These are phyloP conservation scores for Drosophila lutescens DNA, from an alignment of 2,888 invertebrate genomes.

Conservation along the genomic window DNA sequence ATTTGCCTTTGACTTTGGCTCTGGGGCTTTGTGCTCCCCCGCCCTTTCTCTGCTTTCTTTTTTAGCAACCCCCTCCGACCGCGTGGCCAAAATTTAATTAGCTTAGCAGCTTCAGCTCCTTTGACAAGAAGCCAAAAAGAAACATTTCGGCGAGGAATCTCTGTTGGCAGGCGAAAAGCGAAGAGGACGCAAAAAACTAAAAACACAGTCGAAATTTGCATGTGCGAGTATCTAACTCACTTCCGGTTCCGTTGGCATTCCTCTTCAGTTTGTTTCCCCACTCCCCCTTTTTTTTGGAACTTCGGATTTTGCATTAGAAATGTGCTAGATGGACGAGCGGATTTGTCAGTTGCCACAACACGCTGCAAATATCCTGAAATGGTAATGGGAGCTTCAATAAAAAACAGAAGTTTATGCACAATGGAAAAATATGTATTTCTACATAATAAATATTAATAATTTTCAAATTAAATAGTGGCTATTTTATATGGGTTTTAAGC, in stretches of 20 bases:
- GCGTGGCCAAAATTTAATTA: slow-evolving; percentile 72
- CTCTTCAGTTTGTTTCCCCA: not conserved
- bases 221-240: slow-evolving; percentile 29
- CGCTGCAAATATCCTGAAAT: slow-evolving; percentile 8
- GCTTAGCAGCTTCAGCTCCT: slow-evolving; percentile 64
- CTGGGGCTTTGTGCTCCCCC: slow-evolving; percentile 14
- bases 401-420: not conserved
- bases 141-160: slow-evolving; percentile 21
- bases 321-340: slow-evolving; percentile 2
- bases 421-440: not conserved
- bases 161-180: not conserved
- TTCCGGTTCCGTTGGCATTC: slow-evolving; percentile 18
- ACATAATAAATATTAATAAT: no score
- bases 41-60: not conserved
- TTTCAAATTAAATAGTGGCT: no score
- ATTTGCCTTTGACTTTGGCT: slow-evolving; percentile 67
- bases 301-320: slow-evolving; percentile 33
- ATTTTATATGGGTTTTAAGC: no score
- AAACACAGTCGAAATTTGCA: slow-evolving; percentile 12
- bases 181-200: not conserved
- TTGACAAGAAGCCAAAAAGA: slow-evolving; percentile 57
- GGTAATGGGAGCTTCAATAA: slow-evolving; percentile 1
- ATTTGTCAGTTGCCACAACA: slow-evolving; percentile 3
- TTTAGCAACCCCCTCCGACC: slow-evolving; percentile 16
- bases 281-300: not conserved